Evolutionary conservation across 2,797 vertebrate species (phyloP).

Genomic region (Takifugu rubripes): DNA sequence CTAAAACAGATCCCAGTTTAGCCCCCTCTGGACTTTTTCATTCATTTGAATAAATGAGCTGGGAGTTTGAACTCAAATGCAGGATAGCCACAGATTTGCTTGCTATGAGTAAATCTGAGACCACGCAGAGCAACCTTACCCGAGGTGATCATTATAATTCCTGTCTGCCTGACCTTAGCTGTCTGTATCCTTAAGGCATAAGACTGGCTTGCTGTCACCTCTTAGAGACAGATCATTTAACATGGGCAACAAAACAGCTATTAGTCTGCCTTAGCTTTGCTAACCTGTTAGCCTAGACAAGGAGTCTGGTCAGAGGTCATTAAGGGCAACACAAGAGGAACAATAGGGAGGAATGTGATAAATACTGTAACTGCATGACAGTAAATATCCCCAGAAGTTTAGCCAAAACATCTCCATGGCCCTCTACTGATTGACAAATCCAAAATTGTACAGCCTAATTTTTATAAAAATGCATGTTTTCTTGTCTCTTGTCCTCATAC

Average conservation of each 20-base stretch:
- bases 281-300: slow-evolving; percentile 27
- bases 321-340: slow-evolving; percentile 7
- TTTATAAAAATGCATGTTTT: no score
- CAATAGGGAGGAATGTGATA: no score
- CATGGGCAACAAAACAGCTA: slow-evolving; percentile 29
- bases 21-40: background rate
- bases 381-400: no score
- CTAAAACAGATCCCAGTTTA: slow-evolving; percentile 8
- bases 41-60: slow-evolving; percentile 40
- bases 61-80: slow-evolving; percentile 43
- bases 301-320: slow-evolving; percentile 22
- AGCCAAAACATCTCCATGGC: no score
- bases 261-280: slow-evolving; percentile 21
- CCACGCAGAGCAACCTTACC: slow-evolving; percentile 32
- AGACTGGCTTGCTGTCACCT: slow-evolving; percentile 34
- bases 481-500: no score
- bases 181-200: slow-evolving; percentile 57
- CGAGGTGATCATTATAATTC: slow-evolving; percentile 57
- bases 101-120: slow-evolving; percentile 40
- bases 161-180: slow-evolving; percentile 45
- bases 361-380: no score
- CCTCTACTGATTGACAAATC: no score
- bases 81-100: slow-evolving; percentile 38
- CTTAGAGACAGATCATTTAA: slow-evolving; percentile 47
- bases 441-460: no score